Conservation (phyloP, 1,140 invertebrate genomes). For the Habropoda laboriosa region DNA sequence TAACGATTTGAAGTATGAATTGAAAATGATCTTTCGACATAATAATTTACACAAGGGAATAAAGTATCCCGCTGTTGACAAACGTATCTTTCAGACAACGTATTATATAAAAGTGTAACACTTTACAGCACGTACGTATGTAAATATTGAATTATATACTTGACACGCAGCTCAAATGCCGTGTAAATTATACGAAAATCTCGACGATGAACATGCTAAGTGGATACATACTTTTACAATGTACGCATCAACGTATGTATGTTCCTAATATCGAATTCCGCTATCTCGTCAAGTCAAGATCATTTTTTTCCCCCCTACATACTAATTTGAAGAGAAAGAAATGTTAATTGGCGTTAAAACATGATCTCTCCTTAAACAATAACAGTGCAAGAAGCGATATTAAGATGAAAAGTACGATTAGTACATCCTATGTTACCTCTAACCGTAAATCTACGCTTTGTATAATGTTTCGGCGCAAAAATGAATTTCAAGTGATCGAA, state of each 20-base stretch:
- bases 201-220: neutral
- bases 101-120: no score
- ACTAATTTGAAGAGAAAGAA: neutral
- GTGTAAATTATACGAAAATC: neutral
- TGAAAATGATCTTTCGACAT: neutral
- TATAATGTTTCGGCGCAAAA: neutral
- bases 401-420: neutral
- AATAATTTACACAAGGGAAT: neutral
- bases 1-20: neutral
- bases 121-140: no score
- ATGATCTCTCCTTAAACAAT: neutral
- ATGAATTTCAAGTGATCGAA: neutral
- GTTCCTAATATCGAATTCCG: conserved; percentile 38
- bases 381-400: neutral
- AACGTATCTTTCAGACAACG: neutral
- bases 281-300: neutral
- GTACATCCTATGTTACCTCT: neutral
- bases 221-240: conserved; percentile 26
- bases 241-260: conserved; percentile 52
- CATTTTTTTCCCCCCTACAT: no score
- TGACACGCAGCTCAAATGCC: neutral
- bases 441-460: neutral
- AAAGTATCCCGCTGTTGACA: neutral
- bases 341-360: neutral
- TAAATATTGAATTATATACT: neutral